Evolutionary conservation across 2,888 invertebrate species (phyloP), one percentile per base, ranked within the genome.

Genomic region (Himalopsyche kuldschensis): DNA sequence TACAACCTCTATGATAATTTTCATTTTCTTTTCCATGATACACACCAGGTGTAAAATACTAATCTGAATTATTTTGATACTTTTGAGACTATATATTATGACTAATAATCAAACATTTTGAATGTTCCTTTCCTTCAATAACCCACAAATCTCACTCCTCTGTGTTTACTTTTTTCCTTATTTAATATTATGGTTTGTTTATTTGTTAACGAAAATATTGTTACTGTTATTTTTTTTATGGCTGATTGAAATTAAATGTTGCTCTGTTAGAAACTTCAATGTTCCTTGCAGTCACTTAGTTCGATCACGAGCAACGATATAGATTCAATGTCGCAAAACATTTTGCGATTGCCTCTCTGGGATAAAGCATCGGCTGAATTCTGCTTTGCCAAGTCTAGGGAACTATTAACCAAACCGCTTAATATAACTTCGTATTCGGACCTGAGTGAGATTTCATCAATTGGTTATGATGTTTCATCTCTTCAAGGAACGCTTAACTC

Each of bases 351-450:
- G 77, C 95, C 95, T 1, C 89, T 95, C 20, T 95, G 95, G 93
- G 95, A 95, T 89, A 94, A 94, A 88, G 94, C 94, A n/a, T 94
- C 94, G 15, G 94, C 94, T 0, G 95, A 95, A 89, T 95, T 94
- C 88, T 94, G 94, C 88, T 95, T 95, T 87, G 94, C 95, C 48
- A 94, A 94, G 87, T 95, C 95, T 0, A 93, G 94, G 5, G 95
- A 95, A 88, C 90, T 95, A 17, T 89, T 95, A 2, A 93, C 94
- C 48, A 93, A 94, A 79, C 94, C 94, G 0, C 90, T 91, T 24
- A 84, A 84, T 77, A 79, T 85, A 11, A 77, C 83, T 30, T 84
- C 83, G 1, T 85, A 85, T 76, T 84, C 83, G 31, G 85, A 84
- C 76, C 41, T 83, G 20, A 84, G 84, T 63, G 84, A 84, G 48